Conservation (phyloP, 2,888 invertebrate genomes). For the Germaria angustata region DNA sequence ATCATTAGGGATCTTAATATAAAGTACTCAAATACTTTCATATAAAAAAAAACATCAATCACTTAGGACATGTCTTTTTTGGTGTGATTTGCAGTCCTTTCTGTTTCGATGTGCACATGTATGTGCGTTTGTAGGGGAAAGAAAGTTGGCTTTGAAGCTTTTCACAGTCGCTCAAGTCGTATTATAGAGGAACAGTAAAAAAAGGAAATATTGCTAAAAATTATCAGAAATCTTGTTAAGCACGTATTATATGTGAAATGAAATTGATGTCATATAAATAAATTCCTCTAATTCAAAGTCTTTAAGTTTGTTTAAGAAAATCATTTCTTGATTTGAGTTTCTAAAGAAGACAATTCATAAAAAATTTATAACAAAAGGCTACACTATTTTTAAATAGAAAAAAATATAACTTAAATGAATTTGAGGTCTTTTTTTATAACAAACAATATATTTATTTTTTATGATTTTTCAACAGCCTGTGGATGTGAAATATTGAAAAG, state of each 20-base stretch:
- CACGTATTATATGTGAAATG: slow-evolving; percentile 19
- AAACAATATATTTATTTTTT: too few species aligned
- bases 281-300: neutral
- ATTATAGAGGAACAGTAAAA: neutral
- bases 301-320: neutral
- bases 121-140: neutral
- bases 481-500: too few species aligned
- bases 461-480: too few species aligned
- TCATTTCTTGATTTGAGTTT: too few species aligned
- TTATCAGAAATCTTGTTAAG: slow-evolving; percentile 4
- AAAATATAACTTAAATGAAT: too few species aligned
- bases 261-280: neutral
- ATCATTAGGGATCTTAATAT: slow-evolving; percentile 48
- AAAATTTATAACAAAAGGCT: too few species aligned
- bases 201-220: neutral
- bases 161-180: neutral
- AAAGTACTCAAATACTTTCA: slow-evolving; percentile 16
- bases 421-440: too few species aligned
- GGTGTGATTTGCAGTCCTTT: slow-evolving; percentile 2
- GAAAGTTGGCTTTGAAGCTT: slow-evolving; percentile 9
- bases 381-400: too few species aligned
- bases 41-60: slow-evolving; percentile 43
- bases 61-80: slow-evolving; percentile 15
- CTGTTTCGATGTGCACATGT: neutral
- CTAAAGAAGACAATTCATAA: too few species aligned